Conservation (phyloP, 1,140 invertebrate species). For the Myzus persicae region DNA sequence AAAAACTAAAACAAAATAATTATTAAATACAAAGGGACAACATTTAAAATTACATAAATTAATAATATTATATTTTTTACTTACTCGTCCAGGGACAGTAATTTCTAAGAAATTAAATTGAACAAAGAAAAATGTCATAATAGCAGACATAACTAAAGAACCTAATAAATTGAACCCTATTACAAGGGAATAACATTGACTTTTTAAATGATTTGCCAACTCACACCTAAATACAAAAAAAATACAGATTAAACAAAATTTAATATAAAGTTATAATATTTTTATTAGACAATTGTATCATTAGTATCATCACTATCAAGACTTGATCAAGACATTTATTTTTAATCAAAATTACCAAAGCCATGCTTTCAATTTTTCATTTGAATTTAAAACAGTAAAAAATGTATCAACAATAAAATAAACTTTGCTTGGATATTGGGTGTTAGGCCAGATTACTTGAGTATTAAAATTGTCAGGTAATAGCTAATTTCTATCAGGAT, state of each 20-base stretch:
- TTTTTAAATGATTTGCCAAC: background rate
- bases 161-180: background rate
- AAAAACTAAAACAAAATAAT: slow-evolving; percentile 6
- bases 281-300: background rate
- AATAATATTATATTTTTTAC: background rate
- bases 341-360: background rate
- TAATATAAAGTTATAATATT: background rate
- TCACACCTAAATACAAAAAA: background rate
- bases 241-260: background rate
- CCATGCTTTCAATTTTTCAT: background rate
- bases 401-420: background rate
- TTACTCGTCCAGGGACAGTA: background rate
- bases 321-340: background rate
- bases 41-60: background rate
- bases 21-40: background rate
- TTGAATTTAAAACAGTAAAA: background rate
- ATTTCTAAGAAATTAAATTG: slow-evolving; percentile 16
- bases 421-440: background rate
- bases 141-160: background rate
- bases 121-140: slow-evolving; percentile 6
- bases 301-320: too few species aligned
- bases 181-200: background rate
- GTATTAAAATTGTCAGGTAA: background rate
- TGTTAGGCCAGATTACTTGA: background rate
- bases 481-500: background rate